Conservation (phyloP, 2,797 vertebrate species). For the Phoebastria nigripes region DNA sequence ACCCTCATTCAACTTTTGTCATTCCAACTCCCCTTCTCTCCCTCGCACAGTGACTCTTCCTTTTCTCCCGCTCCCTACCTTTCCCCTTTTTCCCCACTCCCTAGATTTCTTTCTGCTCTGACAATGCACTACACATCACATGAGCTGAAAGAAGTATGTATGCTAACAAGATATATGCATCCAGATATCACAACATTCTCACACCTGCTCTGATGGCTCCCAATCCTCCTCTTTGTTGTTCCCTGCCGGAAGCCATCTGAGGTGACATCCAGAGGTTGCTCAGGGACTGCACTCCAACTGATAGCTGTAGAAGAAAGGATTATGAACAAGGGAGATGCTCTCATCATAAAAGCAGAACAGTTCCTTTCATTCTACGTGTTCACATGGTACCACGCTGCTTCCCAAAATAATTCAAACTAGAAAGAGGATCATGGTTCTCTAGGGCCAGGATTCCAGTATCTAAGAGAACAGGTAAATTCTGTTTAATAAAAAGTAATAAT, state of each 20-base stretch:
- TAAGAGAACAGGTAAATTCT: neutral
- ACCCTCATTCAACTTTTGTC: neutral
- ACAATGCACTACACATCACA: neutral
- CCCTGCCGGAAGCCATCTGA: conserved; percentile 92
- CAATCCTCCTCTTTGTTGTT: conserved; percentile 82
- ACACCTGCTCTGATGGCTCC: conserved; percentile 85
- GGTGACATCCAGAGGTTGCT: conserved; percentile 89
- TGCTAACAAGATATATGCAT: neutral
- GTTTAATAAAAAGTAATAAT: neutral
- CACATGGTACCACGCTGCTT: neutral
- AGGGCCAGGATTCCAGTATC: neutral
- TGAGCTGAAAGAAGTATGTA: neutral
- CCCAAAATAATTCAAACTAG: neutral
- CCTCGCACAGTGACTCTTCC: neutral
- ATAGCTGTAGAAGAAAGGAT: conserved; percentile 78
- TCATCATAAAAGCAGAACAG: neutral
- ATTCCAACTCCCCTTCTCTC: neutral
- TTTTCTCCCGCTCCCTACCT: neutral
- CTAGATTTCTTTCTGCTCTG: neutral
- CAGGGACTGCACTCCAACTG: conserved; percentile 88
- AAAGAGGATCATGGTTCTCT: neutral
- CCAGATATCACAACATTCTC: neutral
- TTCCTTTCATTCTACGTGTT: neutral
- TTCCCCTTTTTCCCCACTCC: neutral
- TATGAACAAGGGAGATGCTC: neutral